Base-by-base conservation (phyloP, 2,888 invertebrate species). In the Nomada fucata region DNA sequence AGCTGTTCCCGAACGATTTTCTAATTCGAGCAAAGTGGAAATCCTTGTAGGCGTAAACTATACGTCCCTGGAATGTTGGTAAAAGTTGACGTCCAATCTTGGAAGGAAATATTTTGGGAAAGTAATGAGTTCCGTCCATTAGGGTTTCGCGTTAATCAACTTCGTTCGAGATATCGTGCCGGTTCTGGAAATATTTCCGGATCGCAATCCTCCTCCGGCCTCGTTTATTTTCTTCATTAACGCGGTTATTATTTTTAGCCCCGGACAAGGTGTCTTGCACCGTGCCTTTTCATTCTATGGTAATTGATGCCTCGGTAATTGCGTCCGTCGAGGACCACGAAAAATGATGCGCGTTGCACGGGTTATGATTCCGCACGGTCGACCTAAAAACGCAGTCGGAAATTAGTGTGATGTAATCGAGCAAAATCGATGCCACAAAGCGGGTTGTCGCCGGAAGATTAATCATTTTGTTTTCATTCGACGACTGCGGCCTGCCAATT, bases 401-500 rank as follows among this genome's bases (percentile, higher is more conserved):
- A 67, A 59, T 67, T 52, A 1, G 47, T 0, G 13, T 36, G 44
- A 60, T 26, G 53, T 55, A 15, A n/a, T 26, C 53, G 52, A 9
- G n/a, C 4, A 29, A 67, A 73, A 78, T 73, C 36, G 53, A 73
- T 61, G 9, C 18, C 29, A 63, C 42, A 18, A 50, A 53, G 52
- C 20, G 29, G 23, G 42, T 52, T 50, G 50, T 52, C 57, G 26
- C 1, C 13, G 53, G 36, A 29, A 44, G 29, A 60, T 65, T 77
- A 77, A 79, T 79, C 71, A 77, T 69, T 69, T 68, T 47, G 53
- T 55, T 79, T 76, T 59, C 69, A 59, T 76, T 64, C 18, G 29
- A 55, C 36, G 10, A 52, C 23, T 13, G 15, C 13, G 15, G 36
- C 20, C 59, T 44, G n/a, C 11, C 50, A 50, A 71, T 61, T 65